A percentile compares a stretch with the other conserved stretches of the same genome.
phyloP scores from a whole-genome alignment of 2,113 vertebrate species.

The Anas platyrhynchos region DNA sequence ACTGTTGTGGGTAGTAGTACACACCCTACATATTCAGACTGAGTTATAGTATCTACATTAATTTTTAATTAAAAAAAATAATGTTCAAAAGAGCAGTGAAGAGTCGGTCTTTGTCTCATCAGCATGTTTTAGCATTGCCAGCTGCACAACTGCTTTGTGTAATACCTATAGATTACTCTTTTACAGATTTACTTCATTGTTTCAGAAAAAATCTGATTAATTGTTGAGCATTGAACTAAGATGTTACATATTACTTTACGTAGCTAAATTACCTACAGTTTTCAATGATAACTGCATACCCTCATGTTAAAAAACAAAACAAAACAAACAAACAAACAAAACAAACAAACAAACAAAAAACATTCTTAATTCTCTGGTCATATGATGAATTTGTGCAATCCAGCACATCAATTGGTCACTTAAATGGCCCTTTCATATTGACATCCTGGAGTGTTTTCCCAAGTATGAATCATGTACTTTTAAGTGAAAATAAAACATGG shows the following conservation, averaged over 20 bases:
- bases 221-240: not conserved
- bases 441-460: not conserved
- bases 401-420: conserved; percentile 39
- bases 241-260: not conserved
- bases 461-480: not conserved
- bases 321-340: too few species aligned
- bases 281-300: conserved; percentile 18
- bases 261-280: not conserved
- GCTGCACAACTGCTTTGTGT: not conserved
- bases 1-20: not conserved
- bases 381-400: conserved; percentile 31
- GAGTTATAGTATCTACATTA: not conserved
- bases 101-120: not conserved
- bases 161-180: not conserved
- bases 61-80: not conserved
- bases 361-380: not conserved
- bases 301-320: not conserved
- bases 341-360: not conserved
- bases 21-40: not conserved
- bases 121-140: not conserved
- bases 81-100: not conserved
- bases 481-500: not conserved
- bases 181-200: not conserved
- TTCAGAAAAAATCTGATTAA: conserved; percentile 39
- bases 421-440: conserved; percentile 6